Evolutionary conservation across 92 coral and sea anemone genomes (phyloP), one percentile per base, ranked within the genome.

Genomic region (Siderastrea siderea): DNA sequence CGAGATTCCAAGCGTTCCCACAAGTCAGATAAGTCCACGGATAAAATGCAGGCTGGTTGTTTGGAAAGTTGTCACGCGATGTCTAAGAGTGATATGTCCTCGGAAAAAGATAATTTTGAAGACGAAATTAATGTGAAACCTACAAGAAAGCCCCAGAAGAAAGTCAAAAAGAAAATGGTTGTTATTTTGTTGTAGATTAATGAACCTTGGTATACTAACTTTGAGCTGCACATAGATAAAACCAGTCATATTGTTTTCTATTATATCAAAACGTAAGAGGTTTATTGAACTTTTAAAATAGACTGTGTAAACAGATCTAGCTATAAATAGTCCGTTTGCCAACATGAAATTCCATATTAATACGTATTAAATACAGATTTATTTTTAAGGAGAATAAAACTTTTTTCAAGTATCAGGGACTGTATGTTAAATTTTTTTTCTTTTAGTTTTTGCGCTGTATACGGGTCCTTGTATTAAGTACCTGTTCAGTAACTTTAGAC

Each of bases 101-200:
- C 47, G 5, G 71, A 48, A 51, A 52, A 16, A 74, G 74, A 44
- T 2, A 50, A 62, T 47, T 48, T 51, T 10, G 47, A 43, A 3
- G 76, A 68, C 16, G 17, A 60, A 15, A 3, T 52, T 26, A 75
- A 86, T 47, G 38, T 55, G 2, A 81, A 53, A 1, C 17, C 12
- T 5, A 17, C 52, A n/a, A 79, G 47, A 58, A 19, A 46, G 51
- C 52, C 57, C 2, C 79, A 13, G 15, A 86, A 65, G 77, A 75
- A 80, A 86, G 5, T 52, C 5, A 82, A 81, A 59, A 68, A 67
- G 84, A 86, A 81, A 90, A 75, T 58, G 59, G 59, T 15, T 43
- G 84, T 90, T 12, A 60, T 90, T 73, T 90, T 86, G 38, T 75
- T 86, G 63, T 81, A 81, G 66, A 48, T 17, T 14, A 15, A 50